phyloP scores from a whole-genome alignment of 2,888 invertebrate species.

The Drosophila neotestacea region DNA sequence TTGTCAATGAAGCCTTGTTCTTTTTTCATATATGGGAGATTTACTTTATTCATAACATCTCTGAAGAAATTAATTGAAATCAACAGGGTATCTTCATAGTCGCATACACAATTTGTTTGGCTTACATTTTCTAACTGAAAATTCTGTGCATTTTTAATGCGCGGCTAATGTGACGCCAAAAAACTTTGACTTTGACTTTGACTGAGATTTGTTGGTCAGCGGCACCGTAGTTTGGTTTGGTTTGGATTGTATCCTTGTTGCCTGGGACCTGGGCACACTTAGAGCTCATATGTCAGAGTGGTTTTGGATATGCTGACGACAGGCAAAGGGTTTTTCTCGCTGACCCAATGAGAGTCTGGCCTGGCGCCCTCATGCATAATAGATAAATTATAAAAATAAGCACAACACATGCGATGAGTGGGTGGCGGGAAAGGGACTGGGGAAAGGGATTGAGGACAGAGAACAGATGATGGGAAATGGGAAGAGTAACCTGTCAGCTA shows the following conservation, averaged over 20 bases:
- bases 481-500: slow-evolving; percentile 61
- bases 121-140: slow-evolving; percentile 30
- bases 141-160: slow-evolving; percentile 81
- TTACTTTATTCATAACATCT: too few relatives aligned
- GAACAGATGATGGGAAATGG: background rate
- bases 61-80: background rate
- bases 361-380: slow-evolving; percentile 80
- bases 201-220: slow-evolving; percentile 75
- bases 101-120: accelerated
- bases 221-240: slow-evolving; percentile 14
- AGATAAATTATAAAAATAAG: slow-evolving; percentile 83
- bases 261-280: slow-evolving; percentile 25
- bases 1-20: too few relatives aligned
- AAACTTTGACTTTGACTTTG: slow-evolving; percentile 72
- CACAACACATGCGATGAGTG: slow-evolving; percentile 38
- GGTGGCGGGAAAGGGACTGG: slow-evolving; percentile 10
- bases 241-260: slow-evolving; percentile 14
- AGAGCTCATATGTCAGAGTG: slow-evolving; percentile 41
- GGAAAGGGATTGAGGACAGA: background rate
- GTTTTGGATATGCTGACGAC: slow-evolving; percentile 56
- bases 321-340: slow-evolving; percentile 67
- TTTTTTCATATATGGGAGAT: too few relatives aligned
- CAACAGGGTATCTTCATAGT: slow-evolving; percentile 23
- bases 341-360: slow-evolving; percentile 31
- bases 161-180: slow-evolving; percentile 80